Conservation (phyloP, 2,113 vertebrate species). For the Hirundichthys speculiger region DNA sequence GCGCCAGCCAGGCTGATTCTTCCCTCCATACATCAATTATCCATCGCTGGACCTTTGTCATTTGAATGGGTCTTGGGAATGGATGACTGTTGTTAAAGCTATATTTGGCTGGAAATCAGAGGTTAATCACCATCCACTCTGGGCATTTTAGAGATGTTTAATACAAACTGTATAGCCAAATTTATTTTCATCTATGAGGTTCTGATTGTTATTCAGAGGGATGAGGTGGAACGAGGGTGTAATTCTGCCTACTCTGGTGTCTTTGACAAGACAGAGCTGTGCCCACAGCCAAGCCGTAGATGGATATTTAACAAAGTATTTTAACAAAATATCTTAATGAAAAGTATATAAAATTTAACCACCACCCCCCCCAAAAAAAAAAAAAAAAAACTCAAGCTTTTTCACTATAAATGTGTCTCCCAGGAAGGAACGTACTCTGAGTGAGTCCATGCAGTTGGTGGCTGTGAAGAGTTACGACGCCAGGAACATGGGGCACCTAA, state of each 20-base stretch:
- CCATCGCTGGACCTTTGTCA: constrained; percentile 50
- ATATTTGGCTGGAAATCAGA: constrained; percentile 36
- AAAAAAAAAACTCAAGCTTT: background rate
- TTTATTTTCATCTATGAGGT: constrained; percentile 25
- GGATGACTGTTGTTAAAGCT: constrained; percentile 40
- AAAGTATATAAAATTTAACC: background rate
- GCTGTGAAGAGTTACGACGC: constrained; percentile 6
- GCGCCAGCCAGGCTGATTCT: constrained; percentile 20
- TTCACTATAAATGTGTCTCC: too few species aligned
- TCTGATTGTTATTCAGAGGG: constrained; percentile 26
- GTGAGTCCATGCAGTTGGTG: too few species aligned
- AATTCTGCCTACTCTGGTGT: background rate
- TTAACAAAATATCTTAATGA: background rate
- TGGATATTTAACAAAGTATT: background rate
- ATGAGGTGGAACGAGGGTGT: background rate
- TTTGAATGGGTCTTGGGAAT: constrained; percentile 34
- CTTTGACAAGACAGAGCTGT: too few species aligned
- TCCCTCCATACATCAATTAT: constrained; percentile 44
- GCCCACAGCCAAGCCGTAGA: too few species aligned
- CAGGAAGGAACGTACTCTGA: too few species aligned
- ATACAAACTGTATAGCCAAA: constrained; percentile 40
- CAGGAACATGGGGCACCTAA: constrained; percentile 43
- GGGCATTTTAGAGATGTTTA: constrained; percentile 37
- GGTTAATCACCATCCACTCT: constrained; percentile 33
- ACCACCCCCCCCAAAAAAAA: background rate